Evolutionary conservation across 2,113 vertebrate species (phyloP).

Genomic region (Pitta sordida): DNA sequence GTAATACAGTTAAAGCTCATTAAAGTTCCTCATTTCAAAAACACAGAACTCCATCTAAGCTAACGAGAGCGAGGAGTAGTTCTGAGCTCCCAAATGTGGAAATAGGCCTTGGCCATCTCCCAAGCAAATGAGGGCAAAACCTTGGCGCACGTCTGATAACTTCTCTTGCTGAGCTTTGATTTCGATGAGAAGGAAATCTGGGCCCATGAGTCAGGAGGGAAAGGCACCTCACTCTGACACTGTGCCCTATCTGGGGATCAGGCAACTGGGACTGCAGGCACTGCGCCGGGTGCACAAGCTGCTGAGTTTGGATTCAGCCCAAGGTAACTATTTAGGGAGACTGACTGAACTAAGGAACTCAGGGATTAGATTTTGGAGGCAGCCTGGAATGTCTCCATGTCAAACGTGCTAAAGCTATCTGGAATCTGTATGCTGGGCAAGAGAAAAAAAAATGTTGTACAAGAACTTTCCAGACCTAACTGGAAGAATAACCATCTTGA

Average conservation of each 20-base stretch:
- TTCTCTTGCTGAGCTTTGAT: conserved; percentile 5
- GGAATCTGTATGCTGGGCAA: conserved; percentile 31
- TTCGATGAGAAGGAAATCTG: background rate
- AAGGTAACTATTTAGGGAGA: conserved; percentile 64
- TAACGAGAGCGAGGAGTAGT: background rate
- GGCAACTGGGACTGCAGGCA: background rate
- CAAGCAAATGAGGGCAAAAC: conserved; percentile 20
- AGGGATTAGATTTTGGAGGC: conserved; percentile 45
- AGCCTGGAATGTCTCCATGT: conserved; percentile 54
- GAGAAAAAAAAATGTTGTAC: background rate
- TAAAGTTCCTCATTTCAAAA: background rate
- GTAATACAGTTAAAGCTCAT: background rate
- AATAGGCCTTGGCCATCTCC: conserved; percentile 11
- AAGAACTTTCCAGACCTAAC: conserved; percentile 22
- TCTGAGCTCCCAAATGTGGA: background rate
- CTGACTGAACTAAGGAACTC: conserved; percentile 11
- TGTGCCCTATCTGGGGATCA: background rate
- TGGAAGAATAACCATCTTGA: conserved; percentile 44
- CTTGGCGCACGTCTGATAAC: background rate
- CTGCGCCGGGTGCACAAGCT: background rate
- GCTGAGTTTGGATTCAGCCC: conserved; percentile 51
- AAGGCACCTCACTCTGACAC: background rate
- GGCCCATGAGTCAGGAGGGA: conserved; percentile 3
- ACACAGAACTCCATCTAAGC: background rate
- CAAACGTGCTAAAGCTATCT: conserved; percentile 62